These are phyloP conservation scores for Psilopsiagon aurifrons DNA, from an alignment of 2,113 vertebrate genomes.

Conservation along the genomic window DNA sequence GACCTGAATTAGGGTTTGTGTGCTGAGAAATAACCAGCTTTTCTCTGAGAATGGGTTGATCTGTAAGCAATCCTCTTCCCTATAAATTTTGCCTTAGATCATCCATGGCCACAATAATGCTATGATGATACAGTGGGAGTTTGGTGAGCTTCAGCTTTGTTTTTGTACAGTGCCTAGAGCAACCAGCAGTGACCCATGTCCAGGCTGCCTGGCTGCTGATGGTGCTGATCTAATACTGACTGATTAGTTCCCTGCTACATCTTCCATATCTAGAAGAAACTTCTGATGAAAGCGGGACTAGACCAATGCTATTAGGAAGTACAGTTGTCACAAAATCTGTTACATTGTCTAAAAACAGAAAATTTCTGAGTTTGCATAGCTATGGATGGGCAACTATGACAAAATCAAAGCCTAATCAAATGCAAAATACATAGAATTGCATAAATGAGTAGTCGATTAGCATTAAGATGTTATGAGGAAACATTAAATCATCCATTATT, in stretches of 20 bases:
- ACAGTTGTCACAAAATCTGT: neutral
- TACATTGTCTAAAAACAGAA: neutral
- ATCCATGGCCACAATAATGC: neutral
- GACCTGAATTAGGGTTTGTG: neutral
- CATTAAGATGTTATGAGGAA: neutral
- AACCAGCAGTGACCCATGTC: neutral
- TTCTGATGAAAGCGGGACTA: neutral
- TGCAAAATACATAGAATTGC: neutral
- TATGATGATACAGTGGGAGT: neutral
- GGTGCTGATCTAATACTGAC: neutral
- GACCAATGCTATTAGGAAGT: neutral
- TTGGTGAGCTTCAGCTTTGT: neutral
- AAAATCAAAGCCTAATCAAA: neutral
- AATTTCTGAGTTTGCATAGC: neutral
- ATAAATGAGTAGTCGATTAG: neutral
- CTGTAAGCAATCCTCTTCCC: neutral
- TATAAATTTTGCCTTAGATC: neutral
- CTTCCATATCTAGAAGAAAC: neutral
- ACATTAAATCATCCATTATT: neutral
- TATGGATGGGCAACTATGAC: neutral
- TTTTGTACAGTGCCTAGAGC: neutral
- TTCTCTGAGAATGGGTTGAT: neutral
- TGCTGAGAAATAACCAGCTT: neutral
- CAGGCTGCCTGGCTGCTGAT: neutral
- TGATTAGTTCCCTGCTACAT: accelerated